A percentile compares a stretch with the other conserved stretches of the same genome.
Evolutionary conservation across 2,888 invertebrate species (phyloP).

Genomic region (Athalia cordata): DNA sequence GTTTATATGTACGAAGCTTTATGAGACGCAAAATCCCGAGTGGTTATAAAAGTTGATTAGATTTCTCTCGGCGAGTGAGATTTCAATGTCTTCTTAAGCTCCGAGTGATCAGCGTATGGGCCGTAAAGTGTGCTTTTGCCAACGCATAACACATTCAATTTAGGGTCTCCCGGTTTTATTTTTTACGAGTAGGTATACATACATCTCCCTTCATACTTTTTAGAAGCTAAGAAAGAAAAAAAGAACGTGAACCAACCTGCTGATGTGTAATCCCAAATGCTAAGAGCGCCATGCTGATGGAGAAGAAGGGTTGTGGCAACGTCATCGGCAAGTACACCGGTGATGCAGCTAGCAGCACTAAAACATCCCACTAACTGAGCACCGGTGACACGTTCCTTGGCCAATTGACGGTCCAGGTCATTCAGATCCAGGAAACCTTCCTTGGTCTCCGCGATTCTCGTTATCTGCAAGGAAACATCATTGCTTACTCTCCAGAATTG

Average conservation of each 20-base stretch:
- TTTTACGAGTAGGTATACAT: too few relatives aligned
- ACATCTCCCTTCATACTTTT: too few relatives aligned
- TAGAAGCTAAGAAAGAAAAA: not conserved
- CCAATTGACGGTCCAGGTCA: conserved; percentile 83
- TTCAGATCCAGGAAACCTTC: conserved; percentile 87
- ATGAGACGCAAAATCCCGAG: not conserved
- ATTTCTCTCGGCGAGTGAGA: not conserved
- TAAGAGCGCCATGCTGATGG: conserved; percentile 88
- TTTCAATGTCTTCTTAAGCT: not conserved
- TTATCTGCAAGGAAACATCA: conserved; percentile 77
- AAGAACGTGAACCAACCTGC: conserved; percentile 75
- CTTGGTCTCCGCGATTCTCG: conserved; percentile 85
- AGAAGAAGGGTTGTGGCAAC: conserved; percentile 86
- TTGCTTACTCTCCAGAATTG: too few relatives aligned
- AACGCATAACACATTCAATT: not conserved
- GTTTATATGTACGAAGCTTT: not conserved
- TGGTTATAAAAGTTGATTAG: not conserved
- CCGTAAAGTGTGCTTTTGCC: not conserved
- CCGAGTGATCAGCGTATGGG: not conserved
- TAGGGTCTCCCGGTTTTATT: too few relatives aligned
- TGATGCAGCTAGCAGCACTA: conserved; percentile 90
- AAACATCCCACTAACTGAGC: conserved; percentile 88
- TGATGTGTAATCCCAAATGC: conserved; percentile 94
- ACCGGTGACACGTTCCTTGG: conserved; percentile 79
- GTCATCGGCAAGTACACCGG: conserved; percentile 90